Conservation (phyloP, 2,888 invertebrate genomes). For the Sinohyriopsis cumingii region DNA sequence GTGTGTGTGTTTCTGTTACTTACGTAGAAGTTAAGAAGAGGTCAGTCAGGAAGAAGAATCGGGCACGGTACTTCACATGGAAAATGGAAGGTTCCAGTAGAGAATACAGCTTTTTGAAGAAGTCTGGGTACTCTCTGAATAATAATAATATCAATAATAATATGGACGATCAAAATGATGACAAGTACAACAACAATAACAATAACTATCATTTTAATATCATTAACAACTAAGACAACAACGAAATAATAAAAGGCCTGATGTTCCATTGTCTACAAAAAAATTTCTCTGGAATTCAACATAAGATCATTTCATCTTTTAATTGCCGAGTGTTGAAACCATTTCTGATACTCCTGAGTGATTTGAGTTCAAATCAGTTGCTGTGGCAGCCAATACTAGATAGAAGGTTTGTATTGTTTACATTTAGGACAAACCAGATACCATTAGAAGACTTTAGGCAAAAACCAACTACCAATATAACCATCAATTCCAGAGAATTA, state of each 20-base stretch:
- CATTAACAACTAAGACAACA: background rate
- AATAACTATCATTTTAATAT: background rate
- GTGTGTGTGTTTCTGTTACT: conserved; percentile 69
- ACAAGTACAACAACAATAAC: background rate
- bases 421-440: no score
- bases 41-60: conserved; percentile 90
- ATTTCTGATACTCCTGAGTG: background rate
- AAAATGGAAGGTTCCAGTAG: conserved; percentile 94
- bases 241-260: no score
- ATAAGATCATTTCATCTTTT: background rate
- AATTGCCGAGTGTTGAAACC: background rate
- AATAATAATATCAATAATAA: conserved; percentile 26
- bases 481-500: no score
- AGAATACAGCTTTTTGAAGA: conserved; percentile 94
- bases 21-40: conserved; percentile 93
- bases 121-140: conserved; percentile 90
- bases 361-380: no score
- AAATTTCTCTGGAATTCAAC: background rate
- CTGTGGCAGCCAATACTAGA: no score
- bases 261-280: background rate
- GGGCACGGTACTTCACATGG: conserved; percentile 89
- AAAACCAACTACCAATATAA: no score
- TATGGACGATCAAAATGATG: background rate
- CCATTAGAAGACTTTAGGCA: no score
- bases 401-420: no score